Base-by-base conservation (phyloP, 2,113 vertebrate genomes). In the Zosterops borbonicus region DNA sequence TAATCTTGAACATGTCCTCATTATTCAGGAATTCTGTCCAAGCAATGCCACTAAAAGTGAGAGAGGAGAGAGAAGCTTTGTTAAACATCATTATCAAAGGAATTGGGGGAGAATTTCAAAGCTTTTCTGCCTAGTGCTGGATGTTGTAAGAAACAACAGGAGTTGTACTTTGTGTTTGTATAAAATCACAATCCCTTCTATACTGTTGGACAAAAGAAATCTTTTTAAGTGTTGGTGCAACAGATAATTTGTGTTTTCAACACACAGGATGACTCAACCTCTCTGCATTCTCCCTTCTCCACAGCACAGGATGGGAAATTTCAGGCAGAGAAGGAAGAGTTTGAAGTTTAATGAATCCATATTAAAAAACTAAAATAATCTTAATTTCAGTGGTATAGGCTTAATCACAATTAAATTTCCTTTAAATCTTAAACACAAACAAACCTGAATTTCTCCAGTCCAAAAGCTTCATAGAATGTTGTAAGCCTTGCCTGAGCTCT, bases 11-110 rank as follows among this genome's bases (percentile, higher is more conserved):
- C 81, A 98, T 81, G 71, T 99, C 98, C 49, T 97, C 97, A 5
- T 97, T 98, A 89, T 99, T 99, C 88, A 99, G 97, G 97, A 99
- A 99, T 90, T 99, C 98, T 83, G 98, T 98, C 99, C 99, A 99
- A 93, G 98, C 97, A 58, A 98, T 98, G 16, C 98, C 98, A 95
- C 99, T 99, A 33, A 23, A 83, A 83, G 60, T 1, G 11, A 65
- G 60, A 89, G 53, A 14, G 47, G 15, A 31, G 44, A 75, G 56
- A 69, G 64, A n/a, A 88, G 49, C 4, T 15, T 21, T 58, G 29
- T 33, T 28, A 9, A 47, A 46, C 39, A 16, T 22, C 49, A 76
- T 1, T 29, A 27, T 50, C 47, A 73, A 79, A 91, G 33, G 28
- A 68, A 12, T 0, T 62, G 20, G 5, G 28, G 7, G 13, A 55